phyloP scores from a whole-genome alignment of 1,140 invertebrate genomes.

The Eumeta japonica region DNA sequence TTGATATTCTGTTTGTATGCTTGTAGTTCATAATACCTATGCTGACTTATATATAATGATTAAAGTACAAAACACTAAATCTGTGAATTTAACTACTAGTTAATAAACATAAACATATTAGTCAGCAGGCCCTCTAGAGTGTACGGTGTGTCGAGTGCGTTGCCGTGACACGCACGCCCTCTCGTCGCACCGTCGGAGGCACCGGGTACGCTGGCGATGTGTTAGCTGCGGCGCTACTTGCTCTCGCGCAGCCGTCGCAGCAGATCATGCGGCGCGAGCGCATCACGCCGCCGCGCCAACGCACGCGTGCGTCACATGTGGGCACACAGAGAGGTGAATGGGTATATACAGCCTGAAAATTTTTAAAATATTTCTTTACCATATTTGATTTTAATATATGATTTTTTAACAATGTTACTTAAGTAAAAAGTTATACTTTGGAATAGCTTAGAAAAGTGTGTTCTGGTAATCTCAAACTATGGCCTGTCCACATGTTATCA shows the following conservation, averaged over 20 bases:
- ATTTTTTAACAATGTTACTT: too few species aligned
- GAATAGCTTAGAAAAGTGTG: too few species aligned
- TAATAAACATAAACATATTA: too few species aligned
- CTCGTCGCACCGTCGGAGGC: constrained; percentile 22
- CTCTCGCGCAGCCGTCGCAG: constrained; percentile 32
- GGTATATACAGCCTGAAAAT: constrained; percentile 2
- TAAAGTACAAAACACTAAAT: too few species aligned
- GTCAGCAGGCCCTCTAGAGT: constrained; percentile 17
- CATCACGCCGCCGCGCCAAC: constrained; percentile 23
- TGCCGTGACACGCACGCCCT: constrained; percentile 23
- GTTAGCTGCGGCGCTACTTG: constrained; percentile 16
- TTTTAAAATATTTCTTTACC: not conserved
- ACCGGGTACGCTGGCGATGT: constrained; percentile 38
- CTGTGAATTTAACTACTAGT: too few species aligned
- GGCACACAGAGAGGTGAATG: constrained; percentile 18
- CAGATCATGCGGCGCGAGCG: constrained; percentile 28
- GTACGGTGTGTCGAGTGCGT: constrained; percentile 20
- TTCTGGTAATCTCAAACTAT: too few species aligned
- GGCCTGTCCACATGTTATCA: too few species aligned
- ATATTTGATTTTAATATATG: too few species aligned
- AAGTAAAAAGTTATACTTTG: too few species aligned
- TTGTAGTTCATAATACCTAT: too few species aligned
- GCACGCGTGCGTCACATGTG: constrained; percentile 28
- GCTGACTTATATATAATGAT: too few species aligned
- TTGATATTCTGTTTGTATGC: too few species aligned